Percentiles rank a stretch among this genome's conserved stretches.
Conservation (phyloP, 2,888 invertebrate species). For the Lumbricus terrestris region DNA sequence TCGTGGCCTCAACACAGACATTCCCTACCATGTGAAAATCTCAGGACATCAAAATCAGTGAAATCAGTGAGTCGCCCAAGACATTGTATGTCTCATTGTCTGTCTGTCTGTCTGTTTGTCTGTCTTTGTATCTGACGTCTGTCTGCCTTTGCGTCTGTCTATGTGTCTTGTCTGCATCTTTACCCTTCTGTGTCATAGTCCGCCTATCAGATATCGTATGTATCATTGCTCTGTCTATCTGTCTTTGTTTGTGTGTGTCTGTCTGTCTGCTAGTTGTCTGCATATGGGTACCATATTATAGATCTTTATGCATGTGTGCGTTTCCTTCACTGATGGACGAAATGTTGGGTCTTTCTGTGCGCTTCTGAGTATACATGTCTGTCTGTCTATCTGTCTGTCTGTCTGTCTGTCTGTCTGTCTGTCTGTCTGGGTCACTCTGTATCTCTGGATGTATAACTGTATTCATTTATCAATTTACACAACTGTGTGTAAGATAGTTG, state of each 20-base stretch:
- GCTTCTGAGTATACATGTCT: too few species aligned
- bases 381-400: too few species aligned
- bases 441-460: too few species aligned
- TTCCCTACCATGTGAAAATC: not conserved
- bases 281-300: too few species aligned
- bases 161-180: not conserved
- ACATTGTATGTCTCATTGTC: not conserved
- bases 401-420: too few species aligned
- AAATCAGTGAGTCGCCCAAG: too few species aligned
- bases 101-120: not conserved
- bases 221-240: not conserved
- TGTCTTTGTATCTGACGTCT: not conserved
- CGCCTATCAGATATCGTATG: not conserved
- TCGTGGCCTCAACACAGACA: not conserved
- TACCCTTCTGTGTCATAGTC: not conserved
- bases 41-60: not conserved
- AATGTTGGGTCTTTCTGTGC: too few species aligned
- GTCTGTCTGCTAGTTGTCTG: too few species aligned
- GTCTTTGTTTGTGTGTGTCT: too few species aligned
- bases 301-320: too few species aligned
- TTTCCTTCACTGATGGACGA: too few species aligned
- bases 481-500: not conserved
- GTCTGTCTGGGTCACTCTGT: too few species aligned
- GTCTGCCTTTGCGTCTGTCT: not conserved
- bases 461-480: not conserved